Base-by-base conservation (phyloP, 2,797 vertebrate species). In the Sarcoramphus papa region DNA sequence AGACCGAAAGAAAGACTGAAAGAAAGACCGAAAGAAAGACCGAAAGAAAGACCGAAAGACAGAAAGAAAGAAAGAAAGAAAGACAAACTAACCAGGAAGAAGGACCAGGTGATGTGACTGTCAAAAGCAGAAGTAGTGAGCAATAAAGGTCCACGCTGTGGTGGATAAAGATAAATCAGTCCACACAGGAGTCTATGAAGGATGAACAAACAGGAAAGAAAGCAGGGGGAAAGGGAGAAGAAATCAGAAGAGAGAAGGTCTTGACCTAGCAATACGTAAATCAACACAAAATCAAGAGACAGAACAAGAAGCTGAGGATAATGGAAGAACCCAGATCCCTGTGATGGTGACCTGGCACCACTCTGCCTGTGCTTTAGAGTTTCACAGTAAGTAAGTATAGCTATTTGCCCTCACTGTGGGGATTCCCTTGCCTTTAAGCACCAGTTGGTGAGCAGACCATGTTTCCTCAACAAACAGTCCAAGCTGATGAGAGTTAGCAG, bases 381-480 rank as follows among this genome's bases (percentile, higher is more conserved):
- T 65, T 45, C 57, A 56, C 23, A 70, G 9, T 4, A 73, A 41
- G 31, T 8, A 14, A 41, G 28, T 5, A 41, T 0, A 35, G 20
- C 18, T 30, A 25, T 20, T 54, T 76, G 30, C 16, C 27, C 67
- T 84, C 43, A 40, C 40, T 0, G 0, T 35, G 7, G 20, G 50
- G 27, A 81, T 22, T 31, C 33, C 51, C 63, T 56, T 56, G 70
- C 43, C 20, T 85, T 54, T 53, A 51, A 67, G 30, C 27, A 85
- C 14, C 45, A 64, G n/a, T 4, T 79, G 80, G 54, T 51, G 54
- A 84, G 30, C 31, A 83, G 30, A 54, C 7, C 15, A 9, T 4
- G 12, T 20, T 76, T 65, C 30, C 74, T 56, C 63, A 84, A 47
- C 25, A 43, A 68, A 62, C 35, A 77, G 50, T n/a, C 37, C 67